phyloP scores from a whole-genome alignment of 2,797 vertebrate genomes.

The Rhabdomys pumilio region DNA sequence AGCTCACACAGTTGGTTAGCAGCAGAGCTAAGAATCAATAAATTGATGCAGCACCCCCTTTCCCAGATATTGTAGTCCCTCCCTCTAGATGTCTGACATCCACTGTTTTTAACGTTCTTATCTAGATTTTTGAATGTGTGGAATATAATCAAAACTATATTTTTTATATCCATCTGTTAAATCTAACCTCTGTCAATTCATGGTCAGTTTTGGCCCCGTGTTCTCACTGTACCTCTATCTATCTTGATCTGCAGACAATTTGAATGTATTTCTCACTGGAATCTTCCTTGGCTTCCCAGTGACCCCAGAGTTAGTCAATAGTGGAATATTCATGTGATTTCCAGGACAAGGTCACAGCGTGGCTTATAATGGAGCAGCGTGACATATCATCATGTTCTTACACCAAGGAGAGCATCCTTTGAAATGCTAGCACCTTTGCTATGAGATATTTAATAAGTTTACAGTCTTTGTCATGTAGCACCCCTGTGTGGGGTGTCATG shows the following conservation, averaged over 20 bases:
- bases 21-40: conserved; percentile 8
- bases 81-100: not conserved
- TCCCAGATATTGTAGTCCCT: not conserved
- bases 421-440: conserved; percentile 25
- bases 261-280: not conserved
- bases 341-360: conserved; percentile 9
- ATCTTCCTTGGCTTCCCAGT: conserved; percentile 25
- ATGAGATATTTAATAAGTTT: not conserved
- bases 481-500: not conserved
- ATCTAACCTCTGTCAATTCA: not conserved
- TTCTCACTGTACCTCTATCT: not conserved
- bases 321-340: not conserved
- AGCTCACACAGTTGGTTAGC: not conserved
- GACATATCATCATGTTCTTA: not conserved
- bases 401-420: conserved; percentile 18
- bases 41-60: not conserved
- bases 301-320: not conserved
- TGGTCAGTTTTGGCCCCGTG: not conserved
- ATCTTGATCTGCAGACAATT: not conserved
- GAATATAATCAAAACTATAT: not conserved
- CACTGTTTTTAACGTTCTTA: not conserved
- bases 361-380: not conserved
- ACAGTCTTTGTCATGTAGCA: not conserved
- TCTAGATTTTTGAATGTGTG: not conserved
- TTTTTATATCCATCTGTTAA: not conserved